phyloP scores from a whole-genome alignment of 2,797 vertebrate species.

The Periophthalmus magnuspinnatus region DNA sequence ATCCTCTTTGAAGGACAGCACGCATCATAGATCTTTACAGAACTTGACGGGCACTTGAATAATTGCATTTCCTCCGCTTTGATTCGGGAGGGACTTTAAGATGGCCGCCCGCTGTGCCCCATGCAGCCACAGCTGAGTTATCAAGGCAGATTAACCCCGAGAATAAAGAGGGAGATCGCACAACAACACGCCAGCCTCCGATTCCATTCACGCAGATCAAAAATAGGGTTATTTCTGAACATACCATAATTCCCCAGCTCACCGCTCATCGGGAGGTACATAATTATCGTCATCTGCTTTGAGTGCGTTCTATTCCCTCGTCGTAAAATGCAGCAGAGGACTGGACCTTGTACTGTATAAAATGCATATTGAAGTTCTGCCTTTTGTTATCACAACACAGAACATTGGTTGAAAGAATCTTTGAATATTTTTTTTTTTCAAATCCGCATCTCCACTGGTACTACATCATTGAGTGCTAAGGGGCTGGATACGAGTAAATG shows the following conservation, averaged over 20 bases:
- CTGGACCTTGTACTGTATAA: conserved; percentile 35
- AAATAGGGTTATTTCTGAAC: conserved; percentile 71
- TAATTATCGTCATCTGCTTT: conserved; percentile 72
- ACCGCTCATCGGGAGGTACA: conserved; percentile 60
- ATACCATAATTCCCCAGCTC: conserved; percentile 66
- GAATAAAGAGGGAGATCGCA: conserved; percentile 20
- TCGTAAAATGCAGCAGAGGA: conserved; percentile 35
- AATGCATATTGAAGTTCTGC: conserved; percentile 21
- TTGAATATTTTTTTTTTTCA: background rate
- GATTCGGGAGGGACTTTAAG: conserved; percentile 61
- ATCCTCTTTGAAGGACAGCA: conserved; percentile 34
- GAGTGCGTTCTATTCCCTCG: conserved; percentile 62
- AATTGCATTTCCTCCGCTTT: conserved; percentile 53
- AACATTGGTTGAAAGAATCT: conserved; percentile 9
- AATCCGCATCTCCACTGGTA: conserved; percentile 29
- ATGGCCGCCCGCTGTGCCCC: conserved; percentile 45
- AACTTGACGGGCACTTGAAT: conserved; percentile 59
- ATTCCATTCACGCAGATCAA: conserved; percentile 62
- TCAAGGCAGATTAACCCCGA: conserved; percentile 65
- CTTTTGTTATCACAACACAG: conserved; percentile 11
- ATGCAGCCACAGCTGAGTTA: conserved; percentile 44
- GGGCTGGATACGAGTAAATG: conserved; percentile 35
- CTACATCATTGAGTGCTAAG: conserved; percentile 12
- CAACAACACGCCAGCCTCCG: conserved; percentile 44
- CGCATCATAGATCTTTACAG: conserved; percentile 37